Conservation (phyloP, 1,140 invertebrate species). For the Aplysia californica region DNA sequence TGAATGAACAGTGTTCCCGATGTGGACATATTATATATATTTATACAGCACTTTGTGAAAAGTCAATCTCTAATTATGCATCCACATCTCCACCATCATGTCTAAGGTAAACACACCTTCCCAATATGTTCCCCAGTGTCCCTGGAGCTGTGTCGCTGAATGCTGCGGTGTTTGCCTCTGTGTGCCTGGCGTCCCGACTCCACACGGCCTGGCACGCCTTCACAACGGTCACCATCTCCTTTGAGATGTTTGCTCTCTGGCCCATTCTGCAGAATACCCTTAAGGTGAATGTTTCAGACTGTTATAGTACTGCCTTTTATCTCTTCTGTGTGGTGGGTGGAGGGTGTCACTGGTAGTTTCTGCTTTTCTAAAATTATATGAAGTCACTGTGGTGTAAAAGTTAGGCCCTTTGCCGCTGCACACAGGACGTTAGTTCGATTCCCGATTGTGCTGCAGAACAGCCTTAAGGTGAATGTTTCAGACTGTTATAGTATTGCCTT, state of each 20-base stretch:
- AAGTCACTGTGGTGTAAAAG: neutral
- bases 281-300: neutral
- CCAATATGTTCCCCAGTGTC: conserved; percentile 51
- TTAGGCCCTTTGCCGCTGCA: neutral
- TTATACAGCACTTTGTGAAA: too few relatives aligned
- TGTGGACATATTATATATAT: too few relatives aligned
- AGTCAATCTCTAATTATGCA: too few relatives aligned
- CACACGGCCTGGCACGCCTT: conserved; percentile 86
- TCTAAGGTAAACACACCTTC: too few relatives aligned
- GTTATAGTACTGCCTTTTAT: neutral
- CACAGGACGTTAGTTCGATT: neutral
- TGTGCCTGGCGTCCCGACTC: conserved; percentile 93
- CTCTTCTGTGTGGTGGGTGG: neutral
- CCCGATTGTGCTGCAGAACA: neutral
- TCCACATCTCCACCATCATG: too few relatives aligned
- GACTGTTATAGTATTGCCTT: neutral
- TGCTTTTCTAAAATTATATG: neutral
- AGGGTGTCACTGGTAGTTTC: neutral
- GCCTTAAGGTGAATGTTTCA: neutral
- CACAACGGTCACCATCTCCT: conserved; percentile 85
- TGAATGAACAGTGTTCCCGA: too few relatives aligned
- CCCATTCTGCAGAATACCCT: neutral
- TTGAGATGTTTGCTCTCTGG: conserved; percentile 88
- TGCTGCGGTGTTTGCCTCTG: conserved; percentile 90
- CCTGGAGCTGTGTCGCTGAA: conserved; percentile 84